A percentile compares a stretch with the other conserved stretches of the same genome.
phyloP scores from a whole-genome alignment of 2,797 vertebrate genomes.

The Hyperoplus lanceolatus region DNA sequence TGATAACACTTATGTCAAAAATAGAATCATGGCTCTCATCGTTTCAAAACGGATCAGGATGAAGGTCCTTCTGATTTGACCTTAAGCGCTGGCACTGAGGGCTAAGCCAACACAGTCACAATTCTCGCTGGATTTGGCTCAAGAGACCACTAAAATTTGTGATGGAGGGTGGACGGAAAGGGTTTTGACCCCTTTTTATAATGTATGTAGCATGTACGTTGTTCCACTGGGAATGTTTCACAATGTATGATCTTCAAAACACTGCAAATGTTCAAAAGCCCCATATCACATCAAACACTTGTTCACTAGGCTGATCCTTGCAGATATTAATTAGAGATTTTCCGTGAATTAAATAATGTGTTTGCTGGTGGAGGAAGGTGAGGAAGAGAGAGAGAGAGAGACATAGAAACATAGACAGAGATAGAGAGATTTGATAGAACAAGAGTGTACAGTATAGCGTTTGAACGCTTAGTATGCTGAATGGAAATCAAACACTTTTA shows the following conservation, averaged over 20 bases:
- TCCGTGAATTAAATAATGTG: slow-evolving; percentile 16
- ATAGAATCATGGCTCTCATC: slow-evolving; percentile 63
- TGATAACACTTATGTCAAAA: slow-evolving; percentile 69
- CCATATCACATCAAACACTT: slow-evolving; percentile 31
- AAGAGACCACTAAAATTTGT: slow-evolving; percentile 37
- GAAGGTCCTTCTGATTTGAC: slow-evolving; percentile 64
- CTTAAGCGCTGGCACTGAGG: slow-evolving; percentile 53
- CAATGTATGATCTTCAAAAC: neutral
- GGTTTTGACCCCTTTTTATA: slow-evolving; percentile 30
- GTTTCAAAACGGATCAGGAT: slow-evolving; percentile 74
- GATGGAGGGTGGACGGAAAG: slow-evolving; percentile 37
- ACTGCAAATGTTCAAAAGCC: slow-evolving; percentile 13
- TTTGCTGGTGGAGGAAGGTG: slow-evolving; percentile 20
- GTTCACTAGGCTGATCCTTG: slow-evolving; percentile 8
- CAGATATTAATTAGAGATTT: slow-evolving; percentile 29
- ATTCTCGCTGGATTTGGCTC: slow-evolving; percentile 14
- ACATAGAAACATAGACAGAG: slow-evolving; percentile 36
- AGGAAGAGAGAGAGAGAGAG: slow-evolving; percentile 17
- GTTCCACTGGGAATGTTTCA: neutral
- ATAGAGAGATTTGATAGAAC: slow-evolving; percentile 54
- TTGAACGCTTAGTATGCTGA: slow-evolving; percentile 70
- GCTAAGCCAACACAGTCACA: slow-evolving; percentile 47
- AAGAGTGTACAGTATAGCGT: slow-evolving; percentile 33
- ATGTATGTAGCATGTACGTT: slow-evolving; percentile 9
- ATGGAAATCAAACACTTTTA: slow-evolving; percentile 65